phyloP scores from a whole-genome alignment of 1,140 invertebrate genomes.

The Eurosta solidaginis region DNA sequence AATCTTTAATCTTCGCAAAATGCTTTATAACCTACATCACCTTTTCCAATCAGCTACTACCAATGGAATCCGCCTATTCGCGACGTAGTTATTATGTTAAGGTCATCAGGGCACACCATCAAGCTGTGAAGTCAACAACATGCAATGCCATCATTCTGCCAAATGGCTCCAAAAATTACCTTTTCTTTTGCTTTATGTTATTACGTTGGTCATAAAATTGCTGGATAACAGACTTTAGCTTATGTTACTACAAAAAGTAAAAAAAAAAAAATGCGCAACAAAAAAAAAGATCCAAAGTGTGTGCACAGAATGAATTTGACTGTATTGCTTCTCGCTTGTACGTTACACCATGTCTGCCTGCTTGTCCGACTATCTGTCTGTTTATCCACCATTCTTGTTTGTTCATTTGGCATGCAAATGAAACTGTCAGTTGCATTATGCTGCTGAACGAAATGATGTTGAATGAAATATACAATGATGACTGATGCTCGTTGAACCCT shows the following conservation, averaged over 20 bases:
- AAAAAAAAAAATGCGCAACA: too few relatives aligned
- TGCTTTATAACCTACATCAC: too few relatives aligned
- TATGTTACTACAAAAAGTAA: too few relatives aligned
- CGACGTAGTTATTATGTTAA: not conserved
- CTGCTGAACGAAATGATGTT: not conserved
- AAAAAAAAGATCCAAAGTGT: too few relatives aligned
- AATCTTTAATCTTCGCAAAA: too few relatives aligned
- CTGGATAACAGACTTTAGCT: too few relatives aligned
- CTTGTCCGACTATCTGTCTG: not conserved
- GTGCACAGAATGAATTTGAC: too few relatives aligned
- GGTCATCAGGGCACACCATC: not conserved
- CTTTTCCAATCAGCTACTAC: too few relatives aligned
- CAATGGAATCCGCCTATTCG: not conserved
- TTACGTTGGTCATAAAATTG: not conserved
- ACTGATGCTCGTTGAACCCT: not conserved
- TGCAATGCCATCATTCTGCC: not conserved
- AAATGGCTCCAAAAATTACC: not conserved
- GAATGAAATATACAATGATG: too few relatives aligned
- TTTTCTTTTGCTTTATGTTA: not conserved
- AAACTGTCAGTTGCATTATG: not conserved
- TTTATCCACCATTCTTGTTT: not conserved
- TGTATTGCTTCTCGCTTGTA: too few relatives aligned
- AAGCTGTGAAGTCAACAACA: not conserved
- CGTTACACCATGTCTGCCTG: not conserved
- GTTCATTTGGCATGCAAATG: constrained; percentile 21